Evolutionary conservation across 2,113 vertebrate genomes (phyloP), one percentile per base, ranked within the genome.

Genomic region (Hiodon alosoides): DNA sequence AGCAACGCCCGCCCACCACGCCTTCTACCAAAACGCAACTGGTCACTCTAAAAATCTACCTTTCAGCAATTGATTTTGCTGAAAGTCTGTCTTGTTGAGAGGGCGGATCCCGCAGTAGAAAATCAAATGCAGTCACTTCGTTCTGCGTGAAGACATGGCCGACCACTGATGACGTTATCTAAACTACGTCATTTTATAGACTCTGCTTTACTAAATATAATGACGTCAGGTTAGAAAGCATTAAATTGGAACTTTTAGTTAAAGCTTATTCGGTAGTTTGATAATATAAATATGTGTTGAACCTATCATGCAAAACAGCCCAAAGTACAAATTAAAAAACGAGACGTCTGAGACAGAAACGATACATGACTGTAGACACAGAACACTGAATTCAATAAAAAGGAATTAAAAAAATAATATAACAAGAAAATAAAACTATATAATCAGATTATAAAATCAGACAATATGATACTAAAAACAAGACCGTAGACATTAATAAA

Each of bases 1-100:
- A 55, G 59, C 59, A 79, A 76, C 52, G 7, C 86, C 90, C 88
- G 82, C 88, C 89, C 81, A 75, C 13, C 8, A 64, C 5, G 48
- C 68, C 48, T 2, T 6, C 69, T 78, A n/a, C 76, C 10, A 53
- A 4, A 65, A 76, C 70, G 0, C 76, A 1, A 87, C 82, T 88
- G 85, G 87, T 53, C 64, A 0, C 0, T 5, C 2, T 4, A 53
- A 66, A 62, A 62, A 47, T 60, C 14, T 4, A 2, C 62, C 61
- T 54, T 5, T 8, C 47, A 73, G 8, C 0, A 11, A 89, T 87
- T 90, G 86, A 84, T 68, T 74, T 46, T 2, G 8, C 0, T 0
- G 11, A 14, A 69, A 70, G 84, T 82, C 80, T 8, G 79, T 77
- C 79, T 5, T 6, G 31, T n/a, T 2, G 16, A 57, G 66, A 75